phyloP scores from a whole-genome alignment of 1,140 invertebrate genomes.

The Phortica variegata region DNA sequence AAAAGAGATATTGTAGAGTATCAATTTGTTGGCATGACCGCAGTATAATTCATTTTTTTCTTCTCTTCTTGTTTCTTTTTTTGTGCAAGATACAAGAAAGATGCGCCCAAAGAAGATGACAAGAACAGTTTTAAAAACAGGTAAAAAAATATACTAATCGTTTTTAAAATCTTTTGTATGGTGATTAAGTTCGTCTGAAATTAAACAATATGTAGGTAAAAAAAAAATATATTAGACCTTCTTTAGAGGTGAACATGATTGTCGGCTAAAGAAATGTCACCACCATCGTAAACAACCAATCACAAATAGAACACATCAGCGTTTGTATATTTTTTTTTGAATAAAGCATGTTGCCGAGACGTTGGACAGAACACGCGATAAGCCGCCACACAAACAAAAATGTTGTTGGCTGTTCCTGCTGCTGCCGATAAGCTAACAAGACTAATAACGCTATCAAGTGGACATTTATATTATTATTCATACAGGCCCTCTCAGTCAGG shows the following conservation, averaged over 20 bases:
- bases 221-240: background rate
- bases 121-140: constrained; percentile 1
- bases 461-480: background rate
- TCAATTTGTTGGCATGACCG: no score
- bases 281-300: constrained; percentile 30
- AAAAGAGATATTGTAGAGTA: no score
- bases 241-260: no score
- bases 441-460: no score
- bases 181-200: background rate
- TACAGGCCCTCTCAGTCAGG: background rate
- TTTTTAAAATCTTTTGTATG: no score
- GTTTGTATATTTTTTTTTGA: no score
- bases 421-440: no score
- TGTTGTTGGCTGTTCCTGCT: no score
- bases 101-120: constrained; percentile 8
- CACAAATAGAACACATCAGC: constrained; percentile 46
- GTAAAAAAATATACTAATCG: no score
- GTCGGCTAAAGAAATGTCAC: constrained; percentile 22
- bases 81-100: constrained; percentile 20
- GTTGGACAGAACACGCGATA: background rate
- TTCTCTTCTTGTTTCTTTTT: no score
- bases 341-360: background rate
- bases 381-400: background rate
- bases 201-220: background rate
- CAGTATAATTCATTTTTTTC: no score